Conservation (phyloP, 2,888 invertebrate genomes). For the Cephonodes hylas region DNA sequence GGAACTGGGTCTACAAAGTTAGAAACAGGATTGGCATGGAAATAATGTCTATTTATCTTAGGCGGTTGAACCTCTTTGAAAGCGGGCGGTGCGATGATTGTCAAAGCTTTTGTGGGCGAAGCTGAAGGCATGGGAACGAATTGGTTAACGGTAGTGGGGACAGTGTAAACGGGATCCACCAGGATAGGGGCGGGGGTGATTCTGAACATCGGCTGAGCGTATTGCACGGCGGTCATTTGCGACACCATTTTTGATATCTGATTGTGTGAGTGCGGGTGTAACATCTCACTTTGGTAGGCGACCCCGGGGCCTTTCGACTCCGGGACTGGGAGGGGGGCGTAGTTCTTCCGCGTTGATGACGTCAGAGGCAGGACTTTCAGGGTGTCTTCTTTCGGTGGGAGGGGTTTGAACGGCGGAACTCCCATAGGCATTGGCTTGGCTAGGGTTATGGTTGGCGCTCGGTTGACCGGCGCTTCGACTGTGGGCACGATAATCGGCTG, state of each 20-base stretch:
- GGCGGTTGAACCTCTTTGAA: conserved; percentile 57
- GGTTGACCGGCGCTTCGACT: conserved; percentile 41
- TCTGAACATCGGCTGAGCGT: conserved; percentile 48
- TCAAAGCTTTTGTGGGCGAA: conserved; percentile 54
- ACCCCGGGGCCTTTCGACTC: conserved; percentile 63
- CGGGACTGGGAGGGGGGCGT: conserved; percentile 62
- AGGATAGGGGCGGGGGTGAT: conserved; percentile 62
- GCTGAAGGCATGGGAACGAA: conserved; percentile 70
- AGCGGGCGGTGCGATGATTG: conserved; percentile 45
- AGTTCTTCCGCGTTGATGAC: conserved; percentile 54
- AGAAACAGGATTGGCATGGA: conserved; percentile 69
- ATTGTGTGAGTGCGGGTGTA: conserved; percentile 59
- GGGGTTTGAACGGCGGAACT: conserved; percentile 90
- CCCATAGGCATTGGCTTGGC: conserved; percentile 81
- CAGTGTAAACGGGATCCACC: conserved; percentile 60
- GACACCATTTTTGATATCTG: conserved; percentile 73
- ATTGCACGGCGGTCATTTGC: conserved; percentile 71
- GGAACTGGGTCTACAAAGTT: conserved; percentile 77
- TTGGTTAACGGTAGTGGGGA: conserved; percentile 80
- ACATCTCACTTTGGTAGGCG: conserved; percentile 71
- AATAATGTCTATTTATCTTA: conserved; percentile 46
- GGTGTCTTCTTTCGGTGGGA: conserved; percentile 84
- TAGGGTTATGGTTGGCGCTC: conserved; percentile 62
- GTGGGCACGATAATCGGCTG: conserved; percentile 61
- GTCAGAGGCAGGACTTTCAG: conserved; percentile 76